Conservation (phyloP, 2,797 vertebrate species). For the Chelidonichthys spinosus region DNA sequence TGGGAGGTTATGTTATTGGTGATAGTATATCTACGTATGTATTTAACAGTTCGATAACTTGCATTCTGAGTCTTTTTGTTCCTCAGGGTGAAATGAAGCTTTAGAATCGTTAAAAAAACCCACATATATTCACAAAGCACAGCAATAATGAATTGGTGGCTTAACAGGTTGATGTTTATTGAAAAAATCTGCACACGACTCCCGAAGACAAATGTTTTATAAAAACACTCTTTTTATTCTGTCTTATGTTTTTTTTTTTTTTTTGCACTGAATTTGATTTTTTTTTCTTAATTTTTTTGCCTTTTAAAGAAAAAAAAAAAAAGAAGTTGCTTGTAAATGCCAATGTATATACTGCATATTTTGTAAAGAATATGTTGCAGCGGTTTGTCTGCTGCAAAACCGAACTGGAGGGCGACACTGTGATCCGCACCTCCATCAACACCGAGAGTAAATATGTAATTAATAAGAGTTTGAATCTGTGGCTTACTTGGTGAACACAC, state of each 20-base stretch:
- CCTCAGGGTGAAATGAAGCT: constrained; percentile 81
- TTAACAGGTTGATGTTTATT: constrained; percentile 41
- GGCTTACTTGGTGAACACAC: constrained; percentile 36
- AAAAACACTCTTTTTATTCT: constrained; percentile 56
- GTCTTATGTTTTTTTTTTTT: constrained; percentile 59
- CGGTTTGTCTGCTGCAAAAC: constrained; percentile 58
- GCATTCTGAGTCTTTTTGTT: constrained; percentile 71
- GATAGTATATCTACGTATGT: constrained; percentile 44
- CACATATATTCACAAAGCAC: constrained; percentile 60
- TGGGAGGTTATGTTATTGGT: constrained; percentile 32
- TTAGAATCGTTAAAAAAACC: constrained; percentile 65
- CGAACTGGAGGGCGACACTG: constrained; percentile 42
- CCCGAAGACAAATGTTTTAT: constrained; percentile 53
- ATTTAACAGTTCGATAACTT: constrained; percentile 49
- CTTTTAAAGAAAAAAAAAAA: constrained; percentile 32
- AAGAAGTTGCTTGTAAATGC: constrained; percentile 71
- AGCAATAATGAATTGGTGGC: constrained; percentile 82
- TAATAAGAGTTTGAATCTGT: constrained; percentile 54
- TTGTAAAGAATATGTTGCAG: constrained; percentile 73
- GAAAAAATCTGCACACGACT: constrained; percentile 40
- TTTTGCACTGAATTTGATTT: constrained; percentile 82
- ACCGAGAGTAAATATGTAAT: constrained; percentile 62
- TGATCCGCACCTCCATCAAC: constrained; percentile 46
- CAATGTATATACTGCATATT: constrained; percentile 82
- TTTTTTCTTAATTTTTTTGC: constrained; percentile 33